phyloP scores from a whole-genome alignment of 2,113 vertebrate genomes.

The Scytalopus superciliaris region DNA sequence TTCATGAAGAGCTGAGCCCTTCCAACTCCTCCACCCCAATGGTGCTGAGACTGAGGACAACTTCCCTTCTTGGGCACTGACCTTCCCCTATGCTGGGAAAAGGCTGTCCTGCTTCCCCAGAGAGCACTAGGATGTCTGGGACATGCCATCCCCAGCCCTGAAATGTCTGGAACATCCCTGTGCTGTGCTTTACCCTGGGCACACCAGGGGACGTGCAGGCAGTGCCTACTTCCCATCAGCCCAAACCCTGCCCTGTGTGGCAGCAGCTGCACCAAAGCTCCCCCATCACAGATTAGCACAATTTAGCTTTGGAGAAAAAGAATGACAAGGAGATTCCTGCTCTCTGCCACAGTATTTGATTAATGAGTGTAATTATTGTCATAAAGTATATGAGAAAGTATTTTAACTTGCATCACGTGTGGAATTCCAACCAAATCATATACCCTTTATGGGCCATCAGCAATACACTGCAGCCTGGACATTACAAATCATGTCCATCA shows the following conservation, averaged over 20 bases:
- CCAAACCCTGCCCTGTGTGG: rapidly evolving
- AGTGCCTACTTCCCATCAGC: rapidly evolving
- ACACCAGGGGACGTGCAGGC: neutral
- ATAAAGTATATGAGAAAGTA: neutral
- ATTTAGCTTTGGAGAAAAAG: neutral
- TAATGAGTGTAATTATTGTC: neutral
- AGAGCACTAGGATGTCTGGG: rapidly evolving
- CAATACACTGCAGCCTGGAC: neutral
- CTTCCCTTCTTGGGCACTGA: neutral
- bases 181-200: neutral
- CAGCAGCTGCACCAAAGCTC: neutral
- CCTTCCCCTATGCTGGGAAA: neutral
- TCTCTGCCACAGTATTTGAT: neutral
- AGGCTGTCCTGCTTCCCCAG: rapidly evolving
- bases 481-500: neutral
- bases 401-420: neutral
- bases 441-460: neutral
- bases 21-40: too few species aligned
- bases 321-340: neutral
- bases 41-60: rapidly evolving
- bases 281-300: rapidly evolving
- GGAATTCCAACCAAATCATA: neutral
- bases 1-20: neutral
- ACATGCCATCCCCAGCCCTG: neutral
- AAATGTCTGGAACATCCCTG: neutral